Evolutionary conservation across 2,113 vertebrate genomes (phyloP).

Genomic region (Bettongia penicillata): DNA sequence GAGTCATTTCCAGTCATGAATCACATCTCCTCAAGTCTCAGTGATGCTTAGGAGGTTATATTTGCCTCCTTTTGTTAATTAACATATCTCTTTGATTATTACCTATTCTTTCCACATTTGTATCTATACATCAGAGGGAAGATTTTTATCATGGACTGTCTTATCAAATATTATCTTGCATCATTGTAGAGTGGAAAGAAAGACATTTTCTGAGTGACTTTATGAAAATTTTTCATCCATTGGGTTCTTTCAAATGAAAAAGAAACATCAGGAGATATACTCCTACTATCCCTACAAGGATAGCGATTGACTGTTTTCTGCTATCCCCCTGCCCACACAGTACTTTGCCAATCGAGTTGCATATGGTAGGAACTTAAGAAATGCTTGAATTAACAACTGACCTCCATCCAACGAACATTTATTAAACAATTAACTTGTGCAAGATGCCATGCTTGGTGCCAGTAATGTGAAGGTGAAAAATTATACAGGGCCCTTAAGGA

Average conservation of each 20-base stretch:
- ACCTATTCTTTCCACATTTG: neutral
- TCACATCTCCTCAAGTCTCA: neutral
- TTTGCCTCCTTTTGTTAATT: neutral
- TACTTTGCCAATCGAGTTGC: neutral
- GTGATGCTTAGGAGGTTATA: neutral
- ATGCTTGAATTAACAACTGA: neutral
- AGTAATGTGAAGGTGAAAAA: neutral
- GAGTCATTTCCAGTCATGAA: neutral
- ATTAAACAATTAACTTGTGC: neutral
- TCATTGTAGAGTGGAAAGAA: slow-evolving; percentile 59
- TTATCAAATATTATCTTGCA: slow-evolving; percentile 31
- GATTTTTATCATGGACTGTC: neutral
- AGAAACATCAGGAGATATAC: neutral
- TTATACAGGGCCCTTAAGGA: neutral
- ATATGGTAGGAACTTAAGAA: neutral
- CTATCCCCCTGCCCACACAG: neutral
- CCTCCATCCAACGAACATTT: neutral
- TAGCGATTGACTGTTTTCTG: neutral
- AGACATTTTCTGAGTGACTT: slow-evolving; percentile 50
- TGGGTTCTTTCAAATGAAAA: neutral
- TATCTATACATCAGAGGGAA: neutral
- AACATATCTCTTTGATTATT: neutral
- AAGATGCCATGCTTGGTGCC: neutral
- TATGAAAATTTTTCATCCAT: neutral
- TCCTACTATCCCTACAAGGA: neutral